A percentile compares a stretch with the other conserved stretches of the same genome.
Conservation (phyloP, 2,888 invertebrate genomes). For the Sarcophaga caerulescens region DNA sequence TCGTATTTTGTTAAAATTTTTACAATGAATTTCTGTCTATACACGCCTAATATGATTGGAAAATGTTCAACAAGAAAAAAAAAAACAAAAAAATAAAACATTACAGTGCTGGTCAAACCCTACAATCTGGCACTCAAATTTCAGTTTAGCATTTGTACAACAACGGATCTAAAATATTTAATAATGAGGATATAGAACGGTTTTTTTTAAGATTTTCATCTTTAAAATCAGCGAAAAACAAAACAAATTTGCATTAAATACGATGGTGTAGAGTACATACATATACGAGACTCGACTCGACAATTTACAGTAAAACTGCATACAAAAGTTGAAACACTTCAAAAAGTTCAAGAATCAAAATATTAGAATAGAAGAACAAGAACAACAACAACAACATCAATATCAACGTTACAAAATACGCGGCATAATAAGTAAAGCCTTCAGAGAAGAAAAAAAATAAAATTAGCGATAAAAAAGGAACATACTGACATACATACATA, state of each 20-base stretch:
- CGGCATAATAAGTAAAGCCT: slow-evolving; percentile 59
- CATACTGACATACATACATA: slow-evolving; percentile 42
- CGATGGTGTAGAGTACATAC: too few species aligned
- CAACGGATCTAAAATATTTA: too few species aligned
- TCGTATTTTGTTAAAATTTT: slow-evolving; percentile 47
- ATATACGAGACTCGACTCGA: too few species aligned
- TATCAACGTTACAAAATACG: slow-evolving; percentile 42
- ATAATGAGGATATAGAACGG: too few species aligned
- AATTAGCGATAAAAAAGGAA: slow-evolving; percentile 42
- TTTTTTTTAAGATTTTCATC: too few species aligned
- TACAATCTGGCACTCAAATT: too few species aligned
- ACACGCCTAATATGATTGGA: slow-evolving; percentile 40
- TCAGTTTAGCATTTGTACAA: too few species aligned
- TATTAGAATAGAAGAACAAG: slow-evolving; percentile 28
- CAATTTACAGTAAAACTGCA: too few species aligned
- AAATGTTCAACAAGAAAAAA: slow-evolving; percentile 19
- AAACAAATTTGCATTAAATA: background rate
- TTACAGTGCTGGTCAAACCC: too few species aligned
- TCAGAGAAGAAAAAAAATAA: slow-evolving; percentile 35
- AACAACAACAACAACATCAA: background rate
- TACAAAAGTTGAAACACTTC: background rate
- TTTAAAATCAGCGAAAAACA: background rate
- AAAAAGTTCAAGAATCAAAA: slow-evolving; percentile 60
- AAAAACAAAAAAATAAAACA: slow-evolving; percentile 16
- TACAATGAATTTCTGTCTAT: slow-evolving; percentile 54